A percentile compares a stretch with the other conserved stretches of the same genome.
phyloP scores from a whole-genome alignment of 2,113 vertebrate species.

The Octodon degus region DNA sequence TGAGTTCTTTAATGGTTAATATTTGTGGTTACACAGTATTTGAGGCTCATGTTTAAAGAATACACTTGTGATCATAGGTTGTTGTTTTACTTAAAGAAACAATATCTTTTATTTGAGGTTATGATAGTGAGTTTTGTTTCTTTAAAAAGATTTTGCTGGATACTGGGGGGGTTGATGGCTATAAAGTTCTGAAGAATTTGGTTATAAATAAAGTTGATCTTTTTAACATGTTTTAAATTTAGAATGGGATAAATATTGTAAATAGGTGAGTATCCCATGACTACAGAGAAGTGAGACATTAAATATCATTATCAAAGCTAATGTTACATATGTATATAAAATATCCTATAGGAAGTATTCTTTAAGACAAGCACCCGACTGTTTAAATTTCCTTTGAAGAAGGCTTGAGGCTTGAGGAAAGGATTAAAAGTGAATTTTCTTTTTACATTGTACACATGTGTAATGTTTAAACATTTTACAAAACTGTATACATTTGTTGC shows the following conservation, averaged over 20 bases:
- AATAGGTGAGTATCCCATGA: not conserved
- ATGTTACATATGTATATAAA: not conserved
- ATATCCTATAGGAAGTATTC: not conserved
- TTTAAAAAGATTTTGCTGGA: not conserved
- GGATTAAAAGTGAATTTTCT: constrained; percentile 32
- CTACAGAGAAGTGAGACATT: not conserved
- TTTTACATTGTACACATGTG: not conserved
- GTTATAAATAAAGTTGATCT: constrained; percentile 50
- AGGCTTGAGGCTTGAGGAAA: not conserved
- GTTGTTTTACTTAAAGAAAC: constrained; percentile 1
- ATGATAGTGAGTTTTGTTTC: constrained; percentile 27
- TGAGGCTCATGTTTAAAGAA: constrained; percentile 28
- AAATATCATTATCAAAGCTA: not conserved
- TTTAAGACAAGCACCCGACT: not conserved
- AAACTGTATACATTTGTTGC: constrained; percentile 5
- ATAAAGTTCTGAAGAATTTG: constrained; percentile 47
- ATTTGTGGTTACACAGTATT: not conserved
- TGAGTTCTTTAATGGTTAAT: not conserved
- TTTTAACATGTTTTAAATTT: not conserved
- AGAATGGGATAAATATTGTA: not conserved
- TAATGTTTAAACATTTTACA: constrained; percentile 29
- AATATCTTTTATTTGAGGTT: constrained; percentile 5
- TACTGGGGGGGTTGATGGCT: not conserved
- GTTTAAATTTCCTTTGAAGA: constrained; percentile 29
- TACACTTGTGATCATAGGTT: not conserved